Percentiles rank a stretch among this genome's conserved stretches.
Evolutionary conservation across 1,140 invertebrate genomes (phyloP).

Genomic region (Caenorhabditis brenneri): DNA sequence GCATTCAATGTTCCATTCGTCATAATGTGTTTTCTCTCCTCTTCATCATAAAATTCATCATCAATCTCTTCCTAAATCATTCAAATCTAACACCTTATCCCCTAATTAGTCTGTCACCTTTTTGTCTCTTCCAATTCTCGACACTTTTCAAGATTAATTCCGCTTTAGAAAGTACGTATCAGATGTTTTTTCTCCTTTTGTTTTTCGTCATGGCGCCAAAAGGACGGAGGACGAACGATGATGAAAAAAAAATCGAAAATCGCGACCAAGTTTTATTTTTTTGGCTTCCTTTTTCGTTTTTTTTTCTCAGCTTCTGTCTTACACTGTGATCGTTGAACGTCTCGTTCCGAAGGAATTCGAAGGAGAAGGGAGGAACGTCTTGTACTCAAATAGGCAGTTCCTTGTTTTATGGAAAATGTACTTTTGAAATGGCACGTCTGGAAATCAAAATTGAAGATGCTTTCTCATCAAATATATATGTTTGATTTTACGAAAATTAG

Average conservation of each 20-base stretch:
- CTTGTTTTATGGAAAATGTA: no score
- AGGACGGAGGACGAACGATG: not conserved
- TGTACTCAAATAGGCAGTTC: not conserved
- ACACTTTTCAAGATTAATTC: not conserved
- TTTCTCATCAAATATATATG: no score
- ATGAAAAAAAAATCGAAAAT: conserved; percentile 30
- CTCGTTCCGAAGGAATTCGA: not conserved
- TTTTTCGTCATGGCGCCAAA: not conserved
- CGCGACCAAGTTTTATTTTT: conserved; percentile 22
- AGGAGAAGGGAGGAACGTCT: not conserved
- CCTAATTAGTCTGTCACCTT: not conserved
- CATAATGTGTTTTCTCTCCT: not conserved
- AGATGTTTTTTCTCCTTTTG: conserved; percentile 7
- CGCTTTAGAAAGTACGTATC: not conserved
- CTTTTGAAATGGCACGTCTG: no score
- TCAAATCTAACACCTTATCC: no score
- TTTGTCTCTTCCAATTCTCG: not conserved
- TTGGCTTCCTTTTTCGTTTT: not conserved
- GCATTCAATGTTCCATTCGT: not conserved
- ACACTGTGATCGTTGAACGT: conserved; percentile 34
- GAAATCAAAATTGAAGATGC: no score
- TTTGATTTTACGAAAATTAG: no score
- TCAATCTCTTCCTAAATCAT: no score
- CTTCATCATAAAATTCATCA: no score
- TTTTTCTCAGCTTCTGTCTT: conserved; percentile 7